Evolutionary conservation across 2,113 vertebrate species (phyloP), one percentile per base, ranked within the genome.

Genomic region (Noctilio leporinus): DNA sequence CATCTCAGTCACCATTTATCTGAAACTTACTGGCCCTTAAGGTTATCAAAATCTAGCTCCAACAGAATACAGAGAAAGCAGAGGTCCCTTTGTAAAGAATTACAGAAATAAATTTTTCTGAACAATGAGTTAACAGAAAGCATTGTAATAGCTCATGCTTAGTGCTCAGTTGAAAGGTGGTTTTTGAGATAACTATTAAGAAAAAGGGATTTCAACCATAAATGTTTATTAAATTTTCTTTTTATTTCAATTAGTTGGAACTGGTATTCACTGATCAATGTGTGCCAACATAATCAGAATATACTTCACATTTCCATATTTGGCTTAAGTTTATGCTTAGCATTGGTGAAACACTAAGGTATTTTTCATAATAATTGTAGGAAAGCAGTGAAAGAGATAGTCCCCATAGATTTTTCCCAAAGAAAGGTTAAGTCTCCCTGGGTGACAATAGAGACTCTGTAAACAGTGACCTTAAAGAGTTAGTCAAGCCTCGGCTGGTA

Each of bases 11-110:
- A 72, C 80, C 80, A 93, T 97, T 96, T 95, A 93, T 97, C 96
- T 97, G 97, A 92, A 96, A 91, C 53, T 95, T 96, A 94, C 83
- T 89, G 64, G 93, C 88, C 95, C 89, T 97, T 94, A 97, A 97
- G 96, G 97, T 95, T 96, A 96, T 80, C 55, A 95, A 78, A 97
- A 96, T 95, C 92, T 95, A 97, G 57, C 40, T 94, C 64, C 91
- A 89, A 78, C 38, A 67, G 62, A 86, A 94, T 45, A 33, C 20
- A 91, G 57, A 92, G 10, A 87, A 59, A 96, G 33, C 76, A 89
- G 73, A 95, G 94, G 82, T 88, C 88, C 89, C 55, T 92, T 89
- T 89, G 59, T 94, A 80, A 51, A 94, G 28, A 96, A 95, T 91
- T 78, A 57, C 30, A 43, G 28, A 95, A 94, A 94, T 96, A 95